Percentiles rank a stretch among this genome's conserved stretches.
Conservation (phyloP, 1,140 invertebrate genomes). For the Drosophila mayri region DNA sequence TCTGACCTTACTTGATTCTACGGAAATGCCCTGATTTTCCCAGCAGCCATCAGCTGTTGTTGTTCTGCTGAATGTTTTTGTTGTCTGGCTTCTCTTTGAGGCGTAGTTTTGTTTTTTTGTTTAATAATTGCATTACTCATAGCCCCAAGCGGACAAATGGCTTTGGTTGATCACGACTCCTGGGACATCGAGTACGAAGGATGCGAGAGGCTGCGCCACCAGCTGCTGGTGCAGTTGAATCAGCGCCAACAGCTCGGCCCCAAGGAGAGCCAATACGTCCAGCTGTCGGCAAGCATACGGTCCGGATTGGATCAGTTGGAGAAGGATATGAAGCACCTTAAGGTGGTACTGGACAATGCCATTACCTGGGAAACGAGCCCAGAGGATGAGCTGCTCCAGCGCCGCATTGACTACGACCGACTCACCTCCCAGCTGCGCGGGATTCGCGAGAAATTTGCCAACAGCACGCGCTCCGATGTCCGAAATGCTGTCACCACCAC, state of each 20-base stretch:
- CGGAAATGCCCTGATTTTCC: background rate
- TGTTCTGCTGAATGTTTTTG: constrained; percentile 19
- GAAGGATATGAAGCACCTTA: constrained; percentile 87
- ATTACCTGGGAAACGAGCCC: constrained; percentile 64
- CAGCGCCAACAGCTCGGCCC: constrained; percentile 86
- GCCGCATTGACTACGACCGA: constrained; percentile 56
- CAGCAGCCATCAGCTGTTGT: constrained; percentile 19
- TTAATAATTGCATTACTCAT: constrained; percentile 15
- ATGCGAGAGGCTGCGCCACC: constrained; percentile 88
- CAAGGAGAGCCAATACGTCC: constrained; percentile 84
- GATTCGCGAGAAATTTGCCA: constrained; percentile 35
- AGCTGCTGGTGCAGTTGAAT: constrained; percentile 88
- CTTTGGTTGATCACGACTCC: constrained; percentile 81
- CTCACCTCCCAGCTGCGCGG: constrained; percentile 49
- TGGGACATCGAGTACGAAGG: constrained; percentile 88
- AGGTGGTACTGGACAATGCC: constrained; percentile 86
- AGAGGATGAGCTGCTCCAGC: constrained; percentile 47
- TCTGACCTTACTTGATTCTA: constrained; percentile 4
- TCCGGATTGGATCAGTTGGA: constrained; percentile 88
- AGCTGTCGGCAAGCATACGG: constrained; percentile 87
- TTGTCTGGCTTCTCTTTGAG: constrained; percentile 25
- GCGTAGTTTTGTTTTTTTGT: constrained; percentile 37
- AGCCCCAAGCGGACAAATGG: constrained; percentile 47
- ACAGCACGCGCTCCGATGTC: constrained; percentile 35
- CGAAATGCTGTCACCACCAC: background rate